A percentile compares a stretch with the other conserved stretches of the same genome.
Conservation (phyloP, 2,888 invertebrate species). For the Drosophila stalkeri region DNA sequence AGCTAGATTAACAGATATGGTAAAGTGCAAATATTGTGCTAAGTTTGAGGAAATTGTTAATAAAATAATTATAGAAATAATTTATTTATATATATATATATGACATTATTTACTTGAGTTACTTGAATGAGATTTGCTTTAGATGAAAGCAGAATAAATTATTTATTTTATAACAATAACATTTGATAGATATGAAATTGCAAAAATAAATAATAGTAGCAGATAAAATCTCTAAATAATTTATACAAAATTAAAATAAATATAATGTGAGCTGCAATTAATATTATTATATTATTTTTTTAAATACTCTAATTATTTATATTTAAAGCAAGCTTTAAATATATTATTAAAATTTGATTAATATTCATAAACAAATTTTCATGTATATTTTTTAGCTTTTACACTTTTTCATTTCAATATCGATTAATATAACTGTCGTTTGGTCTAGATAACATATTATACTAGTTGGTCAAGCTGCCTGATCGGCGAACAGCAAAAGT, state of each 20-base stretch:
- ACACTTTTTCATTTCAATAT: neutral
- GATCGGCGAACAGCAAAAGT: conserved; percentile 42
- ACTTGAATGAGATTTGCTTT: neutral
- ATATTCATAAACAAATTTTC: too few relatives aligned
- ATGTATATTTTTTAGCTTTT: neutral
- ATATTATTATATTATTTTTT: neutral
- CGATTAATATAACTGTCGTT: conserved; percentile 1
- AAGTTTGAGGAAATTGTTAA: neutral
- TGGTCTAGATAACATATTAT: conserved; percentile 7
- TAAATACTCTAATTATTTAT: too few relatives aligned
- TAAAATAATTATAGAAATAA: neutral
- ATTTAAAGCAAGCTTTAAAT: too few relatives aligned
- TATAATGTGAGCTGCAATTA: too few relatives aligned
- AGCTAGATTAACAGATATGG: neutral
- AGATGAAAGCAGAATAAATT: too few relatives aligned
- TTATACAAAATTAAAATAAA: neutral
- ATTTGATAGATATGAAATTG: too few relatives aligned
- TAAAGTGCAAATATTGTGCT: too few relatives aligned
- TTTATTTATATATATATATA: too few relatives aligned
- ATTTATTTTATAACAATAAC: too few relatives aligned
- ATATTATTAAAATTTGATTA: too few relatives aligned
- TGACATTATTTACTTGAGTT: neutral
- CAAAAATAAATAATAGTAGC: too few relatives aligned
- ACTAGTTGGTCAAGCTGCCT: neutral
- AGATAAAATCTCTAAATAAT: too few relatives aligned